Base-by-base conservation (phyloP, 1,140 invertebrate species). In the Subanguina moxae region DNA sequence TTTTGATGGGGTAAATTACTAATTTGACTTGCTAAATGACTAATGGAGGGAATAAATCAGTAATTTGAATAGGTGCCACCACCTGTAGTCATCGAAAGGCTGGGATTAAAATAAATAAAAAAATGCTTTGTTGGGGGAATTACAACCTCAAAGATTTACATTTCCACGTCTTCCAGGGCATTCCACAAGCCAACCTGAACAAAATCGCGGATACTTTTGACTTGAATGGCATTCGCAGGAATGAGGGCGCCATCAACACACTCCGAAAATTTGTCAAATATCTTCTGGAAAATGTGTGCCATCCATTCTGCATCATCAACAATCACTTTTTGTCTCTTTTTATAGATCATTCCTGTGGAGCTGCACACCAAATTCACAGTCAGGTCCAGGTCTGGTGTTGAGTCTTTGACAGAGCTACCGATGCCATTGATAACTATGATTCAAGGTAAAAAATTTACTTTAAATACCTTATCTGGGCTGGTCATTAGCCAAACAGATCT, bases 321-420 rank as follows among this genome's bases (percentile, higher is more conserved):
- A 15, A 15, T 15, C 1, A 61, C 3, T 25, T 61, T 30, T 25
- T n/a, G 28, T 25, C 28, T 21, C n/a, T 7, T 61, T 30, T 69
- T 69, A 15, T 32, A 69, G 67, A 71, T 71, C 13, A 69, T 69
- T 71, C 67, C 67, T 19, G 43, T 32, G 25, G 32, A 71, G 11
- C 19, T 71, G n/a, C 67, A 71, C 38, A 72, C 17, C 1, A 71
- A 72, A 11, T 69, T 69, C 45, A 69, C 67, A 1, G 25, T 69
- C 13, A 19, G 67, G 8, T 68, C 71, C 38, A 21, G 67, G n/a
- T 62, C 58, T 32, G 67, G 67, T 17, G n/a, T 65, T 13, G 67
- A 69, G 19, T 66, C 25, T 32, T 46, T 69, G 65, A 69, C 45
- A 32, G 67, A 69, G 71, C 32, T 68, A 15, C 67, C 67, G 7